These are phyloP conservation scores for Dolichopus griseipennis DNA, from an alignment of 2,888 invertebrate species.

Conservation along the genomic window DNA sequence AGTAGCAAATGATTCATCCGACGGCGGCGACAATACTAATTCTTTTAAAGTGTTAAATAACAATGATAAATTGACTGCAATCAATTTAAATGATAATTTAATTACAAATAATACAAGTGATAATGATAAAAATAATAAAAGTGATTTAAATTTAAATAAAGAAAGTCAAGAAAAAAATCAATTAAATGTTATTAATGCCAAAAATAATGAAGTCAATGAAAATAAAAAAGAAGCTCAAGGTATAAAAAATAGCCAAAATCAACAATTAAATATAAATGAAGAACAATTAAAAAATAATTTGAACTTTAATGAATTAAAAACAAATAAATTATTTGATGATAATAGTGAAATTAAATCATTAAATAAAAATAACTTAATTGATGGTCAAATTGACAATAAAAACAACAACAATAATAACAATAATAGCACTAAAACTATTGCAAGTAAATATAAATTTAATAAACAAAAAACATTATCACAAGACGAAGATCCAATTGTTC, in stretches of 20 bases:
- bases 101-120: background rate
- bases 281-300: background rate
- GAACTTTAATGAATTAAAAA: background rate
- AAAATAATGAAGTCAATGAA: constrained; percentile 1
- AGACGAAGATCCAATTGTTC: constrained; percentile 34
- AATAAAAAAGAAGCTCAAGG: background rate
- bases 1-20: background rate
- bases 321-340: constrained; percentile 5
- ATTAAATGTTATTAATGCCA: background rate
- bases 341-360: background rate
- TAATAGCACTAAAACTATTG: background rate
- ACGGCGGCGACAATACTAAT: background rate
- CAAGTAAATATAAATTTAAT: background rate
- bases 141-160: background rate
- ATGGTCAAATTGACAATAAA: background rate
- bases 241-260: background rate
- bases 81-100: background rate
- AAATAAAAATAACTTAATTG: background rate
- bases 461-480: constrained; percentile 20
- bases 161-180: background rate
- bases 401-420: background rate
- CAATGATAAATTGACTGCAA: background rate
- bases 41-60: background rate
- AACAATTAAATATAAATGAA: background rate
- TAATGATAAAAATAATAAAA: background rate